Percentiles rank a stretch among this genome's conserved stretches.
phyloP scores from a whole-genome alignment of 2,113 vertebrate genomes.

The Vicugna pacos region DNA sequence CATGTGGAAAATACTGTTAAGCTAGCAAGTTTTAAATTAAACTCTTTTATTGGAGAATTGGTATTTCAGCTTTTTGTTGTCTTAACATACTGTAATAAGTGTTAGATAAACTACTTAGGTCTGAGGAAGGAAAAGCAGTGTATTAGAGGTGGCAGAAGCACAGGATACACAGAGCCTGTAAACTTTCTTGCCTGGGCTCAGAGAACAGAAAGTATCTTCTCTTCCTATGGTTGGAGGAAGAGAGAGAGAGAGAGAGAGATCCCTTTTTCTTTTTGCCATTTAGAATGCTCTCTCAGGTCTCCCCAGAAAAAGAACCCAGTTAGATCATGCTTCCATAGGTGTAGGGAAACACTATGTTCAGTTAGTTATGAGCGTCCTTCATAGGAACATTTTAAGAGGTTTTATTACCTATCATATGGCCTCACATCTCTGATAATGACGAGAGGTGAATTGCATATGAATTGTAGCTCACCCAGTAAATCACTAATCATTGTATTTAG shows the following conservation, averaged over 20 bases:
- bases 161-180: neutral
- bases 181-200: neutral
- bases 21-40: neutral
- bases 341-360: neutral
- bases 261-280: neutral
- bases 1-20: neutral
- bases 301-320: neutral
- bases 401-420: neutral
- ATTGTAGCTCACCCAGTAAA: neutral
- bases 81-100: neutral
- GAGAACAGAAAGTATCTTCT: neutral
- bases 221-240: neutral
- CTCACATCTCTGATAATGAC: neutral
- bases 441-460: neutral
- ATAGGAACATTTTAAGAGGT: neutral
- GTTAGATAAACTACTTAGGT: neutral
- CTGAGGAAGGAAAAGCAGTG: neutral
- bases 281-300: neutral
- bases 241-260: neutral
- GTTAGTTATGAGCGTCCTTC: too few relatives aligned
- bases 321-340: neutral
- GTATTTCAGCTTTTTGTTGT: neutral
- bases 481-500: neutral
- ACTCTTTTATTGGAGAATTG: neutral
- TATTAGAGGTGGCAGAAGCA: neutral